A percentile compares a stretch with the other conserved stretches of the same genome.
Evolutionary conservation across 2,888 invertebrate species (phyloP).

Genomic region (Camponotus fellah): DNA sequence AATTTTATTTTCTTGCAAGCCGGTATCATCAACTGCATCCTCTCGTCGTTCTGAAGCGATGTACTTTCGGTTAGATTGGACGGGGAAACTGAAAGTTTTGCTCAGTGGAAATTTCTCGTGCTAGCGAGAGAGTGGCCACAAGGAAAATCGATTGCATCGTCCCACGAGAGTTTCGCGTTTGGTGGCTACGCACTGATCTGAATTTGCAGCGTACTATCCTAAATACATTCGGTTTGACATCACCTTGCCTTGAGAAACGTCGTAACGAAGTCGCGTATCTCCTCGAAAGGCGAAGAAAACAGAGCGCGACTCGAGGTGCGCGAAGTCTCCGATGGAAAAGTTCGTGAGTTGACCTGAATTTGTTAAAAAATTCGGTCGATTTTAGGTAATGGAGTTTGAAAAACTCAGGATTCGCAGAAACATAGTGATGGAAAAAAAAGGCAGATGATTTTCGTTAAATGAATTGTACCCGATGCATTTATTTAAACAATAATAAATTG

Average conservation of each 20-base stretch:
- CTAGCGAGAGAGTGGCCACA: slow-evolving; percentile 9
- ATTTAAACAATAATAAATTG: neutral
- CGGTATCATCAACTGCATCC: slow-evolving; percentile 15
- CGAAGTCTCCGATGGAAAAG: slow-evolving; percentile 19
- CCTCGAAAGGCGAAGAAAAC: slow-evolving; percentile 9
- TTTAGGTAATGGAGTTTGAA: slow-evolving; percentile 13
- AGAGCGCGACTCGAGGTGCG: neutral
- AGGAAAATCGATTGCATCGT: slow-evolving; percentile 50
- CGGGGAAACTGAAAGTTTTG: slow-evolving; percentile 36
- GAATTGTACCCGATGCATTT: neutral
- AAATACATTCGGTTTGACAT: slow-evolving; percentile 76
- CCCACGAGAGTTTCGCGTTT: slow-evolving; percentile 56
- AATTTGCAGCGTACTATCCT: slow-evolving; percentile 80
- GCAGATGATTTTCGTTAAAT: neutral
- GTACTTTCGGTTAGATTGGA: slow-evolving; percentile 27
- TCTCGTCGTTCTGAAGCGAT: slow-evolving; percentile 21
- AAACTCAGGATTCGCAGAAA: slow-evolving; percentile 1
- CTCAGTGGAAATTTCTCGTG: slow-evolving; percentile 37
- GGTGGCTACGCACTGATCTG: slow-evolving; percentile 80
- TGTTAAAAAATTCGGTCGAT: slow-evolving; percentile 31
- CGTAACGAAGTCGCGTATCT: slow-evolving; percentile 12
- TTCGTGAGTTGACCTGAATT: slow-evolving; percentile 28
- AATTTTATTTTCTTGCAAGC: slow-evolving; percentile 6
- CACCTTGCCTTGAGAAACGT: slow-evolving; percentile 56
- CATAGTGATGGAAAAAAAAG: neutral